phyloP scores from a whole-genome alignment of 2,113 vertebrate species.

The Rostratula benghalensis region DNA sequence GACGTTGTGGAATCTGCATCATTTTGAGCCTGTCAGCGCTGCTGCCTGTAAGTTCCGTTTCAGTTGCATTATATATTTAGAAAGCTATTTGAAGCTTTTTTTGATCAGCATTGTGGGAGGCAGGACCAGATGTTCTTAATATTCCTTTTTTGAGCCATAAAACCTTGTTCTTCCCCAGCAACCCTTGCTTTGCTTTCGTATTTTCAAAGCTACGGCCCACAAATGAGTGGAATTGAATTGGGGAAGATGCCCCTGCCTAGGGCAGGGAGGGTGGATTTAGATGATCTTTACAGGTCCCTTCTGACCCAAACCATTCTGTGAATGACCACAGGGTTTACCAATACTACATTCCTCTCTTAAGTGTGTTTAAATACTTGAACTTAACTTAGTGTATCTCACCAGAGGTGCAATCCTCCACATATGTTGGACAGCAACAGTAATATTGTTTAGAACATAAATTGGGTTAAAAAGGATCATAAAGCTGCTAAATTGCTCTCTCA shows the following conservation, averaged over 20 bases:
- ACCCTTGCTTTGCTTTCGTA: neutral
- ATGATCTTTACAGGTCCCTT: neutral
- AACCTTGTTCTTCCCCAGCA: neutral
- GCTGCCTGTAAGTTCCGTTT: neutral
- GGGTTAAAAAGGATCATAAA: neutral
- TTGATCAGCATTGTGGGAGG: neutral
- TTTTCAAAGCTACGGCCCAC: neutral
- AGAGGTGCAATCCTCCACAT: neutral
- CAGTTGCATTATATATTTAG: neutral
- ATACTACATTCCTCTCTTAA: neutral
- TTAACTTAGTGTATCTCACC: neutral
- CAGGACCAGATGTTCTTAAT: slow-evolving; percentile 44
- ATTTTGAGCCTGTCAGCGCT: neutral
- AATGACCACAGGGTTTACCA: neutral
- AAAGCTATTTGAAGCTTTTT: slow-evolving; percentile 22
- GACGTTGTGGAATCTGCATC: neutral
- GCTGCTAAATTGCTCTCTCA: neutral
- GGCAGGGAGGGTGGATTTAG: neutral
- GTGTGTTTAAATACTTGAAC: neutral
- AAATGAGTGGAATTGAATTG: neutral
- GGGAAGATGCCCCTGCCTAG: neutral
- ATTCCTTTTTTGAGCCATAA: neutral
- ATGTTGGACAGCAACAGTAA: neutral
- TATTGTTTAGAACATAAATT: neutral
- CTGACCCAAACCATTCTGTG: neutral